phyloP scores from a whole-genome alignment of 2,113 vertebrate species.

The Ptyas mucosa region DNA sequence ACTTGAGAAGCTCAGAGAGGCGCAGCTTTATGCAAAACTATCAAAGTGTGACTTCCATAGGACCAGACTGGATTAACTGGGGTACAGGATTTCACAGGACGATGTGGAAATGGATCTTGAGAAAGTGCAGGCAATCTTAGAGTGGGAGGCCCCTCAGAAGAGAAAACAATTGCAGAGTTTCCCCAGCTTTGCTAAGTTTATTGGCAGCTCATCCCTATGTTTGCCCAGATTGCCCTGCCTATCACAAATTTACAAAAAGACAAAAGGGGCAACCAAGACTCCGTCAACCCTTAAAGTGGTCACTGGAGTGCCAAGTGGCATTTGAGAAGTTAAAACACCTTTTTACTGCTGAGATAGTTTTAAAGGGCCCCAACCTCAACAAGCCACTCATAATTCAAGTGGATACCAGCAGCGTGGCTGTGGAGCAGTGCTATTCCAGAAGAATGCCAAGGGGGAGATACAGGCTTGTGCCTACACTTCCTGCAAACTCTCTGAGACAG shows the following conservation, averaged over 20 bases:
- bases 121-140: not conserved
- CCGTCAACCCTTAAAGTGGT: not conserved
- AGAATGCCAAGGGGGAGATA: too few relatives aligned
- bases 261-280: not conserved
- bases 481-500: not conserved
- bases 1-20: not conserved
- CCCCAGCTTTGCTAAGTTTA: not conserved
- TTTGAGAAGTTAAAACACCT: not conserved
- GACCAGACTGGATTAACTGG: not conserved
- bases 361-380: too few relatives aligned
- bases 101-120: not conserved
- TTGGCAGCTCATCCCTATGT: not conserved
- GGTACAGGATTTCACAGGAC: not conserved
- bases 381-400: too few relatives aligned
- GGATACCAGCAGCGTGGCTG: too few relatives aligned
- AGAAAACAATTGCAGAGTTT: not conserved
- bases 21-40: not conserved
- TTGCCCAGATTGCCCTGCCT: not conserved
- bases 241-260: not conserved
- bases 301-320: not conserved
- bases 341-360: not conserved
- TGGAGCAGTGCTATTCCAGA: too few relatives aligned
- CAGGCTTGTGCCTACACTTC: too few relatives aligned
- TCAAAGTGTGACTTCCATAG: not conserved
- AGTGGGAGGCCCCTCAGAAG: not conserved